Base-by-base conservation (phyloP, 2,888 invertebrate species). In the Thumatha senex region DNA sequence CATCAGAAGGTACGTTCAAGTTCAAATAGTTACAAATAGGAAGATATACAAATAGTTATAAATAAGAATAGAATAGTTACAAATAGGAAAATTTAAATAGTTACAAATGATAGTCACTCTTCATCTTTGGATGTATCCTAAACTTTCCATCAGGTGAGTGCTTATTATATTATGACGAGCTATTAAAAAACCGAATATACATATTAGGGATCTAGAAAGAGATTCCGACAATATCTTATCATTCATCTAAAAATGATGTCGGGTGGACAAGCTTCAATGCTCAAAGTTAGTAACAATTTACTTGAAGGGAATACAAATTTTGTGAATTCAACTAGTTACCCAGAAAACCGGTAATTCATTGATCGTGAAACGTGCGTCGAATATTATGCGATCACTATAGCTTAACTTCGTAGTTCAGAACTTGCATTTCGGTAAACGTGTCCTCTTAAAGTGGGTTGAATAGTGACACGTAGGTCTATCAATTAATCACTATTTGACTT, bases 221-320 rank as follows among this genome's bases (percentile, higher is more conserved):
- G n/a, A 24, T 24, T 24, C 18, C 2, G 12, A 13, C 35, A 13
- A 41, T 8, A 12, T 31, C 42, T 18, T 42, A 48, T 42, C 36
- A 36, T 13, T n/a, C 36, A 18, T 18, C 41, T 41, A 31, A 30
- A 42, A 12, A 48, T 48, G 36, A 48, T 48, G 18, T 31, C 7
- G 12, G 31, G 15, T 38, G 36, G 48, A 31, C 48, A 41, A 35
- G 41, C 35, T 48, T 18, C 41, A 36, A 9, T 40, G 47, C 33
- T 41, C 30, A 48, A n/a, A 42, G n/a, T 14, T 47, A 35, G 40
- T 47, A 15, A 40, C 33, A 40, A 29, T 12, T 24, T 41, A 30
- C 41, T 41, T 35, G 35, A 30, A 47, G 34, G 34, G 41, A 47
- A 47, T 41, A 41, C 47, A 9, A 47, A 47, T 35, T 39, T 7